Base-by-base conservation (phyloP, 2,888 invertebrate species). In the Argyra leucocephala region DNA sequence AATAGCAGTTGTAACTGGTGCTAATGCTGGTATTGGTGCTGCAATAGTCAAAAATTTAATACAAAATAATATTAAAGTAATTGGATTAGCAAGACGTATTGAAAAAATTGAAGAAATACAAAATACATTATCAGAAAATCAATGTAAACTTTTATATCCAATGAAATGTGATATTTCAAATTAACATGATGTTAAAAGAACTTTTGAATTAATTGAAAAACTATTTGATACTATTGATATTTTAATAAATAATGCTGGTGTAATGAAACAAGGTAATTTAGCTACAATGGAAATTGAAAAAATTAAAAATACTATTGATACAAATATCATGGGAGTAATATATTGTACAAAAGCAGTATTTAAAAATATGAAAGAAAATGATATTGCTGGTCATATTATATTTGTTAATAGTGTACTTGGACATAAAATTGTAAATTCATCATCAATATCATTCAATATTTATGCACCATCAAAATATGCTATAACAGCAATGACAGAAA, bases 1-100 rank as follows among this genome's bases (percentile, higher is more conserved):
- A 71, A 82, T 84, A 0, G 86, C 86, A 0, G 81, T 87, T 21
- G 85, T 87, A 62, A 86, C 86, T 0, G 87, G 87, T 1, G 85
- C 85, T 15, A 86, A 85, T 73, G 79, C 82, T 0, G 87, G 86
- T 3, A 86, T 87, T 65, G 87, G 84, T 21, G 81, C 81, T 1
- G 81, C 81, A 6, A 78, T 83, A 61, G 76, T 77, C 5, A 72
- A 75, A 68, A 78, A 80, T 65, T 74, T 85, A 37, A 77, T 81
- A 1, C 74, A 78, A 59, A 75, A 78, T 9, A 86, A 85, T 1
- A 69, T 86, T 65, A 78, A 79, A 64, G 86, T 86, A 0, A 79
- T 84, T 1, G 85, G 82, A 0, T 75, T 84, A 69, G 83, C 83
- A 0, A 76, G 84, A 65, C 79, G 82, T 36, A 72, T 80, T 1